These are phyloP conservation scores for Lanius collurio DNA, from an alignment of 2,113 vertebrate genomes.

Conservation along the genomic window DNA sequence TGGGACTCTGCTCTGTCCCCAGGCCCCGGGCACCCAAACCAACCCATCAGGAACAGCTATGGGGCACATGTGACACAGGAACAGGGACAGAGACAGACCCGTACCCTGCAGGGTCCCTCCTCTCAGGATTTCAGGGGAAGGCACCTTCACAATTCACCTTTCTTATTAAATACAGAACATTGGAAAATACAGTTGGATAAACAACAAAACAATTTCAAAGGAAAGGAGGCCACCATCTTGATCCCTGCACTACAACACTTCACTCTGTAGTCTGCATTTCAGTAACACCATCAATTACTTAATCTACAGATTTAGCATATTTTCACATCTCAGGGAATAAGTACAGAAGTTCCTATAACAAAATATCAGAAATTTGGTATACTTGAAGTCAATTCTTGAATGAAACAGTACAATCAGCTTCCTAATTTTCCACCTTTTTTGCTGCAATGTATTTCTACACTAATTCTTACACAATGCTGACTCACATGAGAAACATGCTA, in stretches of 20 bases:
- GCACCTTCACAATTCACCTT: too few relatives aligned
- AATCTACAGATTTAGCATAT: not conserved
- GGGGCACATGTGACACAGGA: too few relatives aligned
- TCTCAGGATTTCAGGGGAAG: too few relatives aligned
- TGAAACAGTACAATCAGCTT: not conserved
- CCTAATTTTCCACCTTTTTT: not conserved
- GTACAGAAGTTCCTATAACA: not conserved
- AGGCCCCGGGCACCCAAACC: too few relatives aligned
- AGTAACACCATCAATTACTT: not conserved
- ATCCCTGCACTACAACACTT: not conserved
- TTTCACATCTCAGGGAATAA: not conserved
- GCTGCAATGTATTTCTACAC: not conserved
- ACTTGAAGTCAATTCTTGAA: not conserved
- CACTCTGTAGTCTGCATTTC: not conserved
- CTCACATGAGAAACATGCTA: not conserved
- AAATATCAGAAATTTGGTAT: not conserved
- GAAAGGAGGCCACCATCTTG: too few relatives aligned
- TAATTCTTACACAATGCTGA: constrained; percentile 5
- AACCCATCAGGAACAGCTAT: too few relatives aligned
- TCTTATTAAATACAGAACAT: too few relatives aligned
- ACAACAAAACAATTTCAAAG: too few relatives aligned
- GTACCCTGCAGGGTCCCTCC: too few relatives aligned
- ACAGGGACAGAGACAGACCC: too few relatives aligned
- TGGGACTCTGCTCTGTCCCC: too few relatives aligned
- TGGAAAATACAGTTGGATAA: too few relatives aligned